These are phyloP conservation scores for Tipula unca DNA, from an alignment of 2,888 invertebrate genomes.

Conservation along the genomic window DNA sequence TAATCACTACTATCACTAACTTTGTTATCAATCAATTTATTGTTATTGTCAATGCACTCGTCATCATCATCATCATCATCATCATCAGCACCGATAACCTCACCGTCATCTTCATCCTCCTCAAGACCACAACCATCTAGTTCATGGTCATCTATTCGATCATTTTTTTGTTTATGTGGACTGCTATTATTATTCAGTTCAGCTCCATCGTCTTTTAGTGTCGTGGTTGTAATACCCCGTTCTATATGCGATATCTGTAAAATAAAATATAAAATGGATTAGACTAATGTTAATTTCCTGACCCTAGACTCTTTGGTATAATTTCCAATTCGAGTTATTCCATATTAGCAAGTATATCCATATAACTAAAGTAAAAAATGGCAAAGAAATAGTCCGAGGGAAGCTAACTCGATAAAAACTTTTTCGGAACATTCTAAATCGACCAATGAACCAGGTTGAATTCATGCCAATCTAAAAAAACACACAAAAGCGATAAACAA, in stretches of 20 bases:
- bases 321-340: too few species aligned
- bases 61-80: conserved; percentile 9
- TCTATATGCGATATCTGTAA: neutral
- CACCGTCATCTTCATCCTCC: neutral
- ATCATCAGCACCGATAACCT: neutral
- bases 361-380: too few species aligned
- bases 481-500: too few species aligned
- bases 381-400: too few species aligned
- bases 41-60: conserved; percentile 17
- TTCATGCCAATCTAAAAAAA: too few species aligned
- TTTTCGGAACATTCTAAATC: too few species aligned
- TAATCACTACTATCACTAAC: conserved; percentile 14
- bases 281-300: neutral
- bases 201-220: neutral
- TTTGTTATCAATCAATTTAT: neutral
- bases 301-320: too few species aligned
- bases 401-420: too few species aligned
- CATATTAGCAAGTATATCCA: too few species aligned
- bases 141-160: neutral
- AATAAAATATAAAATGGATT: neutral
- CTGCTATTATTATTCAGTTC: neutral
- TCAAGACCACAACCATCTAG: neutral
- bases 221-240: neutral
- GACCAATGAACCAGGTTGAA: too few species aligned
- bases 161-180: neutral